phyloP scores from a whole-genome alignment of 2,888 invertebrate species.

The Mylabris sibirica region DNA sequence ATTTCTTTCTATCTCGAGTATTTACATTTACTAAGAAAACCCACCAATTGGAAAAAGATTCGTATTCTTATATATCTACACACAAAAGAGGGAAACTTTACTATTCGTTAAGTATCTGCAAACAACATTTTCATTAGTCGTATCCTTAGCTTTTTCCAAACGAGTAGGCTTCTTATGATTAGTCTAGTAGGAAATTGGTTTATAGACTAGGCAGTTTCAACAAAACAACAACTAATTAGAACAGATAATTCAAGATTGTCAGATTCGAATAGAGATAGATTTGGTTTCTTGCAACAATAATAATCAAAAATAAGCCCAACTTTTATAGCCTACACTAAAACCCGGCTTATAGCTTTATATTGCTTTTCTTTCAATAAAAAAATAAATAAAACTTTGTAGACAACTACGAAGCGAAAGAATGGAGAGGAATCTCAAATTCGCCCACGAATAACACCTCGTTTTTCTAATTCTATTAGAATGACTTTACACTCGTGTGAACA shows the following conservation, averaged over 20 bases:
- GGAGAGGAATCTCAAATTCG: neutral
- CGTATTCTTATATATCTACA: neutral
- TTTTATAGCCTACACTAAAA: slow-evolving; percentile 30
- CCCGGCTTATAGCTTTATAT: slow-evolving; percentile 28
- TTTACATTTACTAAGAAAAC: neutral
- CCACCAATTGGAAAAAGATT: slow-evolving; percentile 12
- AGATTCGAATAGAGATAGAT: slow-evolving; percentile 9
- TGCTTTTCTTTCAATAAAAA: slow-evolving; percentile 32
- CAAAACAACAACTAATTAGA: slow-evolving; percentile 31
- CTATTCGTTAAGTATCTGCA: slow-evolving; percentile 17
- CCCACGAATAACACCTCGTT: neutral
- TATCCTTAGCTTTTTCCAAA: neutral
- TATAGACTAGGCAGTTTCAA: neutral
- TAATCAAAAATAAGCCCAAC: slow-evolving; percentile 25
- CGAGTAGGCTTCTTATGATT: slow-evolving; percentile 9
- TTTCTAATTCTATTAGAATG: neutral
- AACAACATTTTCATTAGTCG: slow-evolving; percentile 24
- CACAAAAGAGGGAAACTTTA: neutral
- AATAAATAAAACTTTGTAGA: slow-evolving; percentile 15
- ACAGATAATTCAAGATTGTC: neutral
- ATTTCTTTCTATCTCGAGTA: neutral
- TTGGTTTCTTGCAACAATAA: slow-evolving; percentile 18
- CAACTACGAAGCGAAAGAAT: neutral
- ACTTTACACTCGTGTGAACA: neutral
- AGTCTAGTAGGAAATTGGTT: slow-evolving; percentile 24